A percentile compares a stretch with the other conserved stretches of the same genome.
These are phyloP conservation scores for Hydrolagus colliei DNA, from an alignment of 2,797 vertebrate genomes.

Conservation along the genomic window DNA sequence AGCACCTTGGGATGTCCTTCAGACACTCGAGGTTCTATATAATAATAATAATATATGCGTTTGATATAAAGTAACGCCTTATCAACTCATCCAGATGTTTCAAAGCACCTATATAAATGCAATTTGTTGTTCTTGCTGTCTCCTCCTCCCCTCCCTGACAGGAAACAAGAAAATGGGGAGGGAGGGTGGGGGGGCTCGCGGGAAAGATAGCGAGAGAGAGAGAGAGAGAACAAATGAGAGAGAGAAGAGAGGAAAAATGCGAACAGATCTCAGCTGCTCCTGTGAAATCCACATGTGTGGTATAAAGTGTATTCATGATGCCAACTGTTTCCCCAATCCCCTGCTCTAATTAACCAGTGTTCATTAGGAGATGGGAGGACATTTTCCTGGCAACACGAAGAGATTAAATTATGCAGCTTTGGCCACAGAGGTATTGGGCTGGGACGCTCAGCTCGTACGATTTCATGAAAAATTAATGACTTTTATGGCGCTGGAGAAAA, in stretches of 20 bases:
- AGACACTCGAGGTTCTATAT: too few relatives aligned
- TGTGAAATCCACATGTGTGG: not conserved
- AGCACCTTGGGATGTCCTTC: too few relatives aligned
- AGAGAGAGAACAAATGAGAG: not conserved
- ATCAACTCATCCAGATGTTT: too few relatives aligned
- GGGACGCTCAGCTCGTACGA: not conserved
- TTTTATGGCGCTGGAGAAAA: not conserved
- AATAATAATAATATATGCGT: too few relatives aligned
- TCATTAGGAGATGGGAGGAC: constrained; percentile 15
- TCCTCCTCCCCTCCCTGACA: too few relatives aligned
- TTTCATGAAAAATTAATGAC: constrained; percentile 26
- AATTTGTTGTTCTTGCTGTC: too few relatives aligned
- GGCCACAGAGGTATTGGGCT: constrained; percentile 21
- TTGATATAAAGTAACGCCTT: too few relatives aligned
- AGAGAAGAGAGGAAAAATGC: not conserved
- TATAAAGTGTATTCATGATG: constrained; percentile 1
- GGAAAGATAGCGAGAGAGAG: too few relatives aligned
- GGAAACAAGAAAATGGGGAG: too few relatives aligned
- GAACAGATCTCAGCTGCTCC: not conserved
- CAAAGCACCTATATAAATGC: too few relatives aligned
- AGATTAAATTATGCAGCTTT: constrained; percentile 20
- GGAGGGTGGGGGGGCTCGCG: too few relatives aligned
- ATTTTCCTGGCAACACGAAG: not conserved
- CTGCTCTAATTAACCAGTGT: constrained; percentile 16
- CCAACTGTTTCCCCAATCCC: constrained; percentile 9